phyloP scores from a whole-genome alignment of 2,888 invertebrate species.

The Ommatoiulus sabulosus region DNA sequence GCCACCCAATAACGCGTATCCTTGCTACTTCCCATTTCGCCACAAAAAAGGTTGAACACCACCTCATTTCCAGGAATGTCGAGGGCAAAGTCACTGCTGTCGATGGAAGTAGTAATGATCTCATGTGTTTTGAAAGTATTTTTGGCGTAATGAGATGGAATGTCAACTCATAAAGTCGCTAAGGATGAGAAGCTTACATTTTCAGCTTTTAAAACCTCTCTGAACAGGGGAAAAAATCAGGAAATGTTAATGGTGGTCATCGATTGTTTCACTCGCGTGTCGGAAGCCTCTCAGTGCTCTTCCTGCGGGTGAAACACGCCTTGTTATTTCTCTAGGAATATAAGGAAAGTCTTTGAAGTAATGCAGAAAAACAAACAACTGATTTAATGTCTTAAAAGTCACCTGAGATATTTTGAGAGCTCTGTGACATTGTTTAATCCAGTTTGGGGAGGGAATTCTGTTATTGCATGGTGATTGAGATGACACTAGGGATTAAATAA shows the following conservation, averaged over 20 bases:
- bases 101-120: slow-evolving; percentile 37
- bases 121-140: slow-evolving; percentile 17
- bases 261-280: background rate
- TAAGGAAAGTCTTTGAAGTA: too few relatives aligned
- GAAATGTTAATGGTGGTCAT: slow-evolving; percentile 23
- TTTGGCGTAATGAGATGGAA: slow-evolving; percentile 38
- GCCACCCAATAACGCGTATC: background rate
- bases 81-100: slow-evolving; percentile 35
- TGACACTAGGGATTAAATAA: too few relatives aligned
- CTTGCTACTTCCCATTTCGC: slow-evolving; percentile 18
- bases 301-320: too few relatives aligned
- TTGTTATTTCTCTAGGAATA: too few relatives aligned
- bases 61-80: slow-evolving; percentile 17
- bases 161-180: slow-evolving; percentile 40
- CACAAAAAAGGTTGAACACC: slow-evolving; percentile 13
- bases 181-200: slow-evolving; percentile 15
- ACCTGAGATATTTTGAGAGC: too few relatives aligned
- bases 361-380: too few relatives aligned
- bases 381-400: too few relatives aligned
- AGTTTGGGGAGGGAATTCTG: too few relatives aligned
- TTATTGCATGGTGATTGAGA: too few relatives aligned
- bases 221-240: background rate
- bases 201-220: background rate
- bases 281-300: background rate
- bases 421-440: too few relatives aligned